phyloP scores from a whole-genome alignment of 2,797 vertebrate species.

The Rhinoraja longicauda region DNA sequence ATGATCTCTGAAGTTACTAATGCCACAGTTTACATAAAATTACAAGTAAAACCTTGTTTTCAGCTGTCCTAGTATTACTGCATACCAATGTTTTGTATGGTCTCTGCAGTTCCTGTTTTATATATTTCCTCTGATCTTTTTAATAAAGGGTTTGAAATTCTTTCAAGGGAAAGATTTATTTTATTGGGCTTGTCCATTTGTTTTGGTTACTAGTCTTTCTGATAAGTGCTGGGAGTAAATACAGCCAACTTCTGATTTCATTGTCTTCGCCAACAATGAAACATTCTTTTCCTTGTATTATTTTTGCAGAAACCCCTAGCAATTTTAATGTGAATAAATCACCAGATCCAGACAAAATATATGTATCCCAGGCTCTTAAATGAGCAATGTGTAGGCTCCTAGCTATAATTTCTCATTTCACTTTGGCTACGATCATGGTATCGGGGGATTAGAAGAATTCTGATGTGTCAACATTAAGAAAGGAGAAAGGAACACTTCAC shows the following conservation, averaged over 20 bases:
- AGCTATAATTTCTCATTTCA: too few relatives aligned
- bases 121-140: neutral
- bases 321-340: too few relatives aligned
- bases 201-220: neutral
- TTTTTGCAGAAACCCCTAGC: neutral
- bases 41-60: neutral
- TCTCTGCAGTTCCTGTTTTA: neutral
- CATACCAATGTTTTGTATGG: neutral
- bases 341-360: too few relatives aligned
- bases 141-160: neutral
- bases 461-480: too few relatives aligned
- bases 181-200: neutral
- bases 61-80: neutral
- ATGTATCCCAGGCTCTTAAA: too few relatives aligned
- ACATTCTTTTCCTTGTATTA: neutral
- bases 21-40: neutral
- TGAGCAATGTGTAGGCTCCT: too few relatives aligned
- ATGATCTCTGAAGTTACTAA: neutral
- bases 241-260: neutral
- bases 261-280: neutral
- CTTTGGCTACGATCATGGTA: too few relatives aligned
- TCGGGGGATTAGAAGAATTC: too few relatives aligned
- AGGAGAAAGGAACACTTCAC: too few relatives aligned
- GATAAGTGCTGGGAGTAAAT: neutral
- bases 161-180: neutral